phyloP scores from a whole-genome alignment of 2,888 invertebrate species.

The Philereme vetulata region DNA sequence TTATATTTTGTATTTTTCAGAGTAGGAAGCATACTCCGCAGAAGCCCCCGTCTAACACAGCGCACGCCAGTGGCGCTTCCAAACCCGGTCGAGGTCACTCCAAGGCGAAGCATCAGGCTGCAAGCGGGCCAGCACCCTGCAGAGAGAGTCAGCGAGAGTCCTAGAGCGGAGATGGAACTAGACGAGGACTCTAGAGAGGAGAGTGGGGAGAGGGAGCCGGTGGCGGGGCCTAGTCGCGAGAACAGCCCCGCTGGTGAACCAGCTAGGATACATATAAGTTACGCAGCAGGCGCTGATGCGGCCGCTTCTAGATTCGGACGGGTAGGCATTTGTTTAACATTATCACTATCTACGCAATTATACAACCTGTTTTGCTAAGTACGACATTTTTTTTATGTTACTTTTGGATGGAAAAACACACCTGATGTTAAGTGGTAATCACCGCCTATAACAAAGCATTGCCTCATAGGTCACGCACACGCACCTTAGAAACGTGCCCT shows the following conservation, averaged over 20 bases:
- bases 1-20: neutral
- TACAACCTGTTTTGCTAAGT: too few species aligned
- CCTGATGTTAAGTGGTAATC: too few species aligned
- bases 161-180: neutral
- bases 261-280: constrained; percentile 3
- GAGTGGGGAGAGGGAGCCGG: constrained; percentile 8
- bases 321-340: constrained; percentile 36
- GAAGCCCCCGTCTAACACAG: constrained; percentile 18
- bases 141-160: neutral
- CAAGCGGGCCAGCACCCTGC: neutral
- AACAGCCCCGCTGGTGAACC: constrained; percentile 17
- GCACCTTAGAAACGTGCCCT: too few species aligned
- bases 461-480: too few species aligned
- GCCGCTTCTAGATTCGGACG: constrained; percentile 36
- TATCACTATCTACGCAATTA: neutral
- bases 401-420: too few species aligned
- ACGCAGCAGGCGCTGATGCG: constrained; percentile 18
- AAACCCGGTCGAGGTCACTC: neutral
- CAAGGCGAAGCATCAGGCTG: constrained; percentile 11
- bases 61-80: neutral
- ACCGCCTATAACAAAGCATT: too few species aligned
- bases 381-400: too few species aligned
- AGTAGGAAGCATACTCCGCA: constrained; percentile 1
- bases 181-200: neutral
- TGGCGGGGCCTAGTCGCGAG: constrained; percentile 12